Conservation (phyloP, 2,797 vertebrate species). For the Sebastolobus altivelis region DNA sequence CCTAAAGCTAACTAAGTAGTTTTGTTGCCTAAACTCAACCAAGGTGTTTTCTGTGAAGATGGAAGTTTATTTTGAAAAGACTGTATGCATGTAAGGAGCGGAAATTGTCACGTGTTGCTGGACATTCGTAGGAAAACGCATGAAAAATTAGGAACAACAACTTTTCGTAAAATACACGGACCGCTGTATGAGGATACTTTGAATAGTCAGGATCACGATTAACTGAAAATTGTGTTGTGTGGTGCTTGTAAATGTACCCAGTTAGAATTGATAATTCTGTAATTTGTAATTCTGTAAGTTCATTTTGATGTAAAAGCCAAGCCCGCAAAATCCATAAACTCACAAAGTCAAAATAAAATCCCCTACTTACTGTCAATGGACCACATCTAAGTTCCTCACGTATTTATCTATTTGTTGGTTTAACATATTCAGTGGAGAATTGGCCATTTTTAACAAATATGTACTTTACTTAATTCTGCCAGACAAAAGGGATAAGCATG, state of each 20-base stretch:
- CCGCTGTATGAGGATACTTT: too few relatives aligned
- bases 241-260: background rate
- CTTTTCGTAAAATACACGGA: too few relatives aligned
- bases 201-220: too few relatives aligned
- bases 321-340: background rate
- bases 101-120: too few relatives aligned
- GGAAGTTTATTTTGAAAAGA: too few relatives aligned
- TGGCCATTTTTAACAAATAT: conserved; percentile 23
- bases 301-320: background rate
- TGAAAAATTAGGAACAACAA: too few relatives aligned
- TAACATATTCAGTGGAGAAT: background rate
- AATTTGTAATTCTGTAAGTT: background rate
- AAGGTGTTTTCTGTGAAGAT: too few relatives aligned
- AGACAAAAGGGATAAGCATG: background rate
- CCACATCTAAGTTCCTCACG: background rate
- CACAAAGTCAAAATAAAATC: background rate
- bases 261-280: background rate
- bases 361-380: background rate
- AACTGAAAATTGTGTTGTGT: background rate
- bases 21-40: too few relatives aligned
- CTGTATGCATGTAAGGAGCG: too few relatives aligned
- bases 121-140: too few relatives aligned
- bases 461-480: background rate
- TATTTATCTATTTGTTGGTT: background rate
- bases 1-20: too few relatives aligned